Base-by-base conservation (phyloP, 1,140 invertebrate genomes). In the Ladona fulva region DNA sequence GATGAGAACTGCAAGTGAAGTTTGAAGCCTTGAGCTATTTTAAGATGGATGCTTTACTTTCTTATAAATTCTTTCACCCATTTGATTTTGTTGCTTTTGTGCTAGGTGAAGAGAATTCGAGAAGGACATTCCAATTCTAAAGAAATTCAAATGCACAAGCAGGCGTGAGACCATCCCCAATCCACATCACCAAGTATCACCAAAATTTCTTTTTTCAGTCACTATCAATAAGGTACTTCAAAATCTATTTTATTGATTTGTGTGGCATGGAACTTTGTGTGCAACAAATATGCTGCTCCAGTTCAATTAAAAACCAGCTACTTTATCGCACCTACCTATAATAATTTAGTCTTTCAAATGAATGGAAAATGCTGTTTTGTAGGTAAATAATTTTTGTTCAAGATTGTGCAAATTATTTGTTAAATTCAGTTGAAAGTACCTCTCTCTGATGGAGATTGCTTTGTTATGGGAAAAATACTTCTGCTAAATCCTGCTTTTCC, bases 211-310 rank as follows among this genome's bases (percentile, higher is more conserved):
- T 66, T 66, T 66, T 66, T 66, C n/a, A 66, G n/a, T 66, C 29
- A 37, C 29, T 37, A 37, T 37, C 29, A 37, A 37, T 66, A 66
- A 66, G 52, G 52, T 66, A 19, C 16, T 66, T 66, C n/a, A 66
- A 66, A 66, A 66, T 66, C 52, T 66, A 66, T 66, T 66, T 66
- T 3, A 66, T 66, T 66, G 52, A 66, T 66, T 66, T 22, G n/a
- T 66, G 52, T 66, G 52, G 52, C 52, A 66, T 66, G 52, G 52
- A 66, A 66, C 52, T 66, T 66, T 66, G 52, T 66, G 52, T 19
- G 52, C n/a, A 66, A 66, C n/a, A 66, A 66, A 66, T 66, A 66
- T 66, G 52, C 14, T 66, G 52, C n/a, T 66, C n/a, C 52, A 66
- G 52, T 66, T 66, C 52, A 66, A 66, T 66, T 12, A 66, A 66